phyloP scores from a whole-genome alignment of 2,113 vertebrate species.

The Labeo catla region DNA sequence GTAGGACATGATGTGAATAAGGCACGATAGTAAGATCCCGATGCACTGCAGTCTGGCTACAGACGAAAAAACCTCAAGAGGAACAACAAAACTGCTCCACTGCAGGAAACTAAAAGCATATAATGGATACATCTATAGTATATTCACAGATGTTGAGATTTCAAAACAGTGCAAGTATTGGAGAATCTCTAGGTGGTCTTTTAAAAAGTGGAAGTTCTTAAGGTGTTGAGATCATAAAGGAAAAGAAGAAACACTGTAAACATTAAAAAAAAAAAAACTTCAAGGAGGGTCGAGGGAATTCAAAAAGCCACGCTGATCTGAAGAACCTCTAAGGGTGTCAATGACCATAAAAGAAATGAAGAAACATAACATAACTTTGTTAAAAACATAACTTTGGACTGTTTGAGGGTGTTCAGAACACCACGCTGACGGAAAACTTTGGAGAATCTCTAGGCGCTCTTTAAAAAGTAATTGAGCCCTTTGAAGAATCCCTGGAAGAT shows the following conservation, averaged over 20 bases:
- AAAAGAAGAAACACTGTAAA: not conserved
- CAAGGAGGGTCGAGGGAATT: too few species aligned
- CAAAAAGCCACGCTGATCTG: too few species aligned
- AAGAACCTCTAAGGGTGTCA: not conserved
- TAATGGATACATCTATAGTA: not conserved
- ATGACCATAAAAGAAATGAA: not conserved
- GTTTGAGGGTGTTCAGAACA: not conserved
- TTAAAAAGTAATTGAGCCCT: too few species aligned
- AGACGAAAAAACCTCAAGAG: not conserved
- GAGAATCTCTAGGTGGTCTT: not conserved
- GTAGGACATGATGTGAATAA: conserved; percentile 5
- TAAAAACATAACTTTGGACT: not conserved
- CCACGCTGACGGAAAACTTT: too few species aligned
- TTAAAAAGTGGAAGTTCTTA: not conserved
- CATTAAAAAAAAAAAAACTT: not conserved
- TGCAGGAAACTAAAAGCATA: conserved; percentile 16
- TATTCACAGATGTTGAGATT: not conserved
- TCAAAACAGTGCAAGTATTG: not conserved
- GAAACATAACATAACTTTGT: not conserved
- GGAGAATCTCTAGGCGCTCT: too few species aligned
- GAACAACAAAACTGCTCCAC: not conserved
- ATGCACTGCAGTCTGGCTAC: conserved; percentile 28
- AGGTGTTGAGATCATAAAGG: not conserved
- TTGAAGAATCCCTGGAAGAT: not conserved
- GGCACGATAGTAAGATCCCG: not conserved